Base-by-base conservation (phyloP, 2,888 invertebrate genomes). In the Desoria tigrina region DNA sequence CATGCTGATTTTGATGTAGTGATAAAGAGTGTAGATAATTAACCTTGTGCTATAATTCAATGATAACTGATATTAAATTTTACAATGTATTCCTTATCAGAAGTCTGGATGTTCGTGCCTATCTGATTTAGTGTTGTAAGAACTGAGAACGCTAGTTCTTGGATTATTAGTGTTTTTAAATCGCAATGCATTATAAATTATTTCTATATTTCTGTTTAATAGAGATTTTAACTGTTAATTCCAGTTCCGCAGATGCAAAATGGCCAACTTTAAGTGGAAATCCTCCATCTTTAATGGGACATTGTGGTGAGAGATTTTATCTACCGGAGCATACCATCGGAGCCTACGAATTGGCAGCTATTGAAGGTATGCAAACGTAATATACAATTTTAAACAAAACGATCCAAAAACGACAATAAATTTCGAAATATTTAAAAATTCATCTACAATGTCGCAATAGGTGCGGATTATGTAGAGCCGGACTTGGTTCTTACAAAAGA, bases 401-500 rank as follows among this genome's bases (percentile, higher is more conserved):
- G n/a, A n/a, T n/a, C n/a, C n/a, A n/a, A n/a, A n/a, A n/a, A n/a
- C n/a, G n/a, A n/a, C n/a, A n/a, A n/a, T n/a, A n/a, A n/a, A n/a
- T n/a, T n/a, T n/a, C n/a, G n/a, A n/a, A n/a, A n/a, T n/a, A n/a
- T n/a, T n/a, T n/a, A n/a, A n/a, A n/a, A n/a, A n/a, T 39, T 16
- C 16, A 39, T 11, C 16, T 39, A 39, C 16, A 11, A 39, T 39
- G 16, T 16, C 11, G 16, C 21, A 11, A 49, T 23, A 53, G 53
- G 58, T 3, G 70, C 72, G 7, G 72, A 72, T 26, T 72, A 54
- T 45, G 66, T 72, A 0, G 72, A 72, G 59, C 72, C 72, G 7
- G 72, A 72, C 42, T 28, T 72, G 16, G 64, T 57, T 0, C 32
- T 70, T 7, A 70, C 72, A 4, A 70, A 66, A 37, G 72, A 72